Base-by-base conservation (phyloP, 1,140 invertebrate genomes). In the Heliothis subflexa region DNA sequence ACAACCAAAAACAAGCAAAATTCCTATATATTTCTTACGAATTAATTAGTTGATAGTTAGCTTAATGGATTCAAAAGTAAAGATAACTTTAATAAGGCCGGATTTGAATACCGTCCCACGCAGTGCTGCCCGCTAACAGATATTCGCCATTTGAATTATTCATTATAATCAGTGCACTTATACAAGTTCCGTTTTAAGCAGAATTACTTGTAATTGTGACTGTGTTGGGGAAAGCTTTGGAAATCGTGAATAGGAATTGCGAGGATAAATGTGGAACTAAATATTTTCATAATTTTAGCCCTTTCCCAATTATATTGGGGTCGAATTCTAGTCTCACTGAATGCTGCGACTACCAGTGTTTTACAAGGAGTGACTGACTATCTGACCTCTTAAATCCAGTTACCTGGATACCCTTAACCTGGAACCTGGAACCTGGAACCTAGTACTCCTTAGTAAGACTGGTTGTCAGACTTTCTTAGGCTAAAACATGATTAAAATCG, bases 161-260 rank as follows among this genome's bases (percentile, higher is more conserved):
- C 88, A 91, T 91, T 90, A 84, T 89, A 91, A 89, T 89, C 85
- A 89, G 83, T 89, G 86, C 89, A 90, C 84, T 87, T 89, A 87
- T 78, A 61, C 66, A 78, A 81, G 80, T 85, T 68, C 84, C 81
- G 80, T 83, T 86, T 86, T 83, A 80, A 68, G 64, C 47, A 52
- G 73, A 64, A 75, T 64, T 75, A 75, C 57, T 74, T 61, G 72
- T 74, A 74, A 74, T 74, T 74, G 57, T 74, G 57, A 49, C 45
- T 70, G 66, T 50, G 21, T 14, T 70, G 21, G 66, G 66, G 66
- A 70, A 70, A 70, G 66, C 21, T 50, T 70, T 70, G 11, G 45
- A 70, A 50, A 40, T 50, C 66, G 18, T 70, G 47, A n/a, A 40
- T 50, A 9, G 18, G 62, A 21, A 40, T 40, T 40, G 33, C 33